A percentile compares a stretch with the other conserved stretches of the same genome.
Conservation (phyloP, 2,888 invertebrate species). For the Mythimna pallens region DNA sequence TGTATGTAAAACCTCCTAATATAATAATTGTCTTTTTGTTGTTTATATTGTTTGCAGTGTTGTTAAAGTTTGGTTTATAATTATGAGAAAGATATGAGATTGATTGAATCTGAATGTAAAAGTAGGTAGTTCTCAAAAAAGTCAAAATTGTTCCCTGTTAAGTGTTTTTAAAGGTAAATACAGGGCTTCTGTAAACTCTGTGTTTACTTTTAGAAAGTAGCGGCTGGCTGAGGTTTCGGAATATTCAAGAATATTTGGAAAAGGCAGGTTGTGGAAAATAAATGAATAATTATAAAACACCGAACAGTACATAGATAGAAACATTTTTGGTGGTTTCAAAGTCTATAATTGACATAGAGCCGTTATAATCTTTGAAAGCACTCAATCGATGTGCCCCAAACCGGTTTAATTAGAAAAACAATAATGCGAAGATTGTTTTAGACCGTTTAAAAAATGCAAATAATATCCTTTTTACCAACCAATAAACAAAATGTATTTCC, state of each 20-base stretch:
- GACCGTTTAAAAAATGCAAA: too few species aligned
- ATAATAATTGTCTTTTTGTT: slow-evolving; percentile 36
- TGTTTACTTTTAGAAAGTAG: slow-evolving; percentile 37
- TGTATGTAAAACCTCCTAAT: slow-evolving; percentile 45
- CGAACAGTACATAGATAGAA: too few species aligned
- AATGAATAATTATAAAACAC: too few species aligned
- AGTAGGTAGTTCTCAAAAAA: slow-evolving; percentile 27
- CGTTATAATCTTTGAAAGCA: too few species aligned
- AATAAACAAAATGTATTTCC: too few species aligned
- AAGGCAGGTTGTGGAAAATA: too few species aligned
- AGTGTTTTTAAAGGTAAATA: slow-evolving; percentile 25
- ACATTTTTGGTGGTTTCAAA: too few species aligned
- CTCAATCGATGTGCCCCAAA: too few species aligned
- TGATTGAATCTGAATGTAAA: slow-evolving; percentile 60
- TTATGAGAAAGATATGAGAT: slow-evolving; percentile 55
- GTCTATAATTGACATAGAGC: too few species aligned
- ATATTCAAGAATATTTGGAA: background rate
- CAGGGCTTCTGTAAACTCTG: background rate
- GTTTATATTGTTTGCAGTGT: slow-evolving; percentile 53
- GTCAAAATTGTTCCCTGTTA: slow-evolving; percentile 27
- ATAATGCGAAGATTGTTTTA: too few species aligned
- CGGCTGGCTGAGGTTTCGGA: slow-evolving; percentile 37
- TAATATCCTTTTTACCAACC: too few species aligned
- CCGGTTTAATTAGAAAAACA: too few species aligned
- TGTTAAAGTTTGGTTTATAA: slow-evolving; percentile 49